Conservation (phyloP, 2,113 vertebrate genomes). For the Xiphophorus couchianus region DNA sequence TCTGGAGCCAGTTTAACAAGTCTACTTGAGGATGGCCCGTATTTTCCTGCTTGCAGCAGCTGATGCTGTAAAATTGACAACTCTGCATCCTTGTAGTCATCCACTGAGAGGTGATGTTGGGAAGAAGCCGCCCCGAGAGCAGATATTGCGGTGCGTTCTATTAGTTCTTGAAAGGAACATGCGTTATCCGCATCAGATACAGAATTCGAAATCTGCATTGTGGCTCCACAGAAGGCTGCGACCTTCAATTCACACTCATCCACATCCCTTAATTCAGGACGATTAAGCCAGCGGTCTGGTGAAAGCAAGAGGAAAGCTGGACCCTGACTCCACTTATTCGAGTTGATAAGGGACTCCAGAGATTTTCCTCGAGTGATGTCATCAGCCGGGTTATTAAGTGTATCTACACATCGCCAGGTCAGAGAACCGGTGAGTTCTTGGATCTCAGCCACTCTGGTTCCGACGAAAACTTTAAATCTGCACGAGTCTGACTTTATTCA, state of each 20-base stretch:
- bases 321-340: not conserved
- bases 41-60: not conserved
- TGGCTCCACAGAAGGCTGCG: too few species aligned
- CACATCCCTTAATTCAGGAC: too few species aligned
- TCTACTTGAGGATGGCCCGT: not conserved
- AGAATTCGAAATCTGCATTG: not conserved
- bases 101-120: not conserved
- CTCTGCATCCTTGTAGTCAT: not conserved
- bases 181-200: not conserved
- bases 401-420: not conserved
- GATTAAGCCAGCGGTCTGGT: too few species aligned
- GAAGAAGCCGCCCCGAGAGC: not conserved
- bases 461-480: not conserved
- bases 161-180: not conserved
- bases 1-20: not conserved
- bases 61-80: not conserved
- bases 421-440: too few species aligned
- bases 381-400: constrained; percentile 22
- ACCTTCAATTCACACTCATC: too few species aligned
- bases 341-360: not conserved
- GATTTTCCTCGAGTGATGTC: constrained; percentile 19
- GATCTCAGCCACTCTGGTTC: too few species aligned
- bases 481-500: constrained; percentile 23
- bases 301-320: not conserved
- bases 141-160: not conserved